Base-by-base conservation (phyloP, 2,113 vertebrate species). In the Burhinus bistriatus region DNA sequence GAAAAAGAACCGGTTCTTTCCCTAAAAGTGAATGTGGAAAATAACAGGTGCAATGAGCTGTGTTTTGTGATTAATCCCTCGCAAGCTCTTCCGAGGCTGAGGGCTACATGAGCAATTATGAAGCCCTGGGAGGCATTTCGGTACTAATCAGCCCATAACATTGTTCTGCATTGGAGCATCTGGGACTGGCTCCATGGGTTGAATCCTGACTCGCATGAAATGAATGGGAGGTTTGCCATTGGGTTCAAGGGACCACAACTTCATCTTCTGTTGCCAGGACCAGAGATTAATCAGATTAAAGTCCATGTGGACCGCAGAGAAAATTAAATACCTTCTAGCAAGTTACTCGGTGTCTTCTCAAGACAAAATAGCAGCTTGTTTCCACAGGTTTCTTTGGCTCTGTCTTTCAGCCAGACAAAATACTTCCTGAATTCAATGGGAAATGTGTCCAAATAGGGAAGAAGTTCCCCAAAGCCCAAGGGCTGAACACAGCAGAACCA, bases 1-100 rank as follows among this genome's bases (percentile, higher is more conserved):
- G 42, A 29, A 8, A 42, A 58, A 80, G 84, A 44, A 73, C 32
- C 49, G 36, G 59, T 27, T 18, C 68, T 94, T 36, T 64, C 89
- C 79, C 90, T 92, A 49, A 92, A 94, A 96, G 82, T 64, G 42
- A 40, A 75, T 61, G 64, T 58, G 66, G 87, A 88, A 95, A 95
- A 95, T 93, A 95, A 40, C 87, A 96, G 95, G 96, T 95, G 94
- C 91, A 95, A 83, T 94, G 91, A 94, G 78, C 87, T 91, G 78
- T 83, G 85, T 34, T 97, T 88, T 70, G 64, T 73, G 91, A 89
- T 91, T 90, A 92, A 89, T 96, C 73, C 59, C 26, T 91, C 89
- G 71, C 81, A 3, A 49, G 55, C 84, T 94, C 92, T 89, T 62
- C 62, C 3, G 12, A 90, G 75, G 79, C 93, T 86, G 87, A 80